phyloP scores from a whole-genome alignment of 1,140 invertebrate genomes.

The Hyles euphorbiae region DNA sequence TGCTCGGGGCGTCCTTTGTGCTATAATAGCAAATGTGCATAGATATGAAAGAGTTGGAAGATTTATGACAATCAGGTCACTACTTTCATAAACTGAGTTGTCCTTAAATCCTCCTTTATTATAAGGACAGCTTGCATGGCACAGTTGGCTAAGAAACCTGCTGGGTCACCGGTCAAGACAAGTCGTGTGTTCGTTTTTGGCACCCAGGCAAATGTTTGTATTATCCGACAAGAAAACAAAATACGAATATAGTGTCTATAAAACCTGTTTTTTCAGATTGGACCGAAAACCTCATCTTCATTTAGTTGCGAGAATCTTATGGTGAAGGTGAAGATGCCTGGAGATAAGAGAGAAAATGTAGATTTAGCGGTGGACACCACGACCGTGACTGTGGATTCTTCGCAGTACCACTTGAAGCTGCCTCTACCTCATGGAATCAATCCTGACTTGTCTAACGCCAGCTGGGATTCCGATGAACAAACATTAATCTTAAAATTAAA shows the following conservation, averaged over 20 bases:
- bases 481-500: conserved; percentile 82
- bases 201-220: too few species aligned
- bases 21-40: too few species aligned
- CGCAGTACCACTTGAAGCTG: conserved; percentile 82
- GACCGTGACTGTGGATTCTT: conserved; percentile 79
- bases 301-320: conserved; percentile 92
- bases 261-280: conserved; percentile 79
- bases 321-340: conserved; percentile 83
- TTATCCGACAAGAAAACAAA: too few species aligned
- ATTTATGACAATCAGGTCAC: too few species aligned
- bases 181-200: too few species aligned
- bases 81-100: too few species aligned
- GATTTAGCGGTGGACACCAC: conserved; percentile 83
- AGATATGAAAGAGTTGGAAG: too few species aligned
- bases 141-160: too few species aligned
- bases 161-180: too few species aligned
- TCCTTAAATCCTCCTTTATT: too few species aligned
- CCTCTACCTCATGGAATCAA: conserved; percentile 87
- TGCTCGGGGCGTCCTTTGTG: too few species aligned
- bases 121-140: too few species aligned
- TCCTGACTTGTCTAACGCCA: conserved; percentile 85
- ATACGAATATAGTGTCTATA: neutral
- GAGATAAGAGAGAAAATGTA: conserved; percentile 79
- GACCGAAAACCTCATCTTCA: conserved; percentile 86
- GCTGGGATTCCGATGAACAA: conserved; percentile 83